Conservation (phyloP, 2,113 vertebrate genomes). For the Pteronura brasiliensis region DNA sequence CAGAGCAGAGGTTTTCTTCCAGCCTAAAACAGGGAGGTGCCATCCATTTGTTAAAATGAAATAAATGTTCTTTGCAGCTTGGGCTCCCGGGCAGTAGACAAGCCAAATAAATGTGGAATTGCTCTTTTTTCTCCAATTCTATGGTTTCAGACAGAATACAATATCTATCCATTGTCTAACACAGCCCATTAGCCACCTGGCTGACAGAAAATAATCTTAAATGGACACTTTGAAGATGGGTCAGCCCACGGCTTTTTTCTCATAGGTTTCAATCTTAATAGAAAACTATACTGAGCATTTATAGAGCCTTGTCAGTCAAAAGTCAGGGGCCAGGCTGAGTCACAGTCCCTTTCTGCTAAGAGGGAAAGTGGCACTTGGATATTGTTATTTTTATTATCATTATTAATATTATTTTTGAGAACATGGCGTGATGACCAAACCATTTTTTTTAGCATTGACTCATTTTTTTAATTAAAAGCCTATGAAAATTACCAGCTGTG, state of each 20-base stretch:
- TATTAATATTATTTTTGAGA: constrained; percentile 51
- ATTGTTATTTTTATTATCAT: constrained; percentile 50
- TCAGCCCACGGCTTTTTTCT: constrained; percentile 72
- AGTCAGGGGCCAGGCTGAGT: constrained; percentile 31
- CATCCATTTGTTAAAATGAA: constrained; percentile 74
- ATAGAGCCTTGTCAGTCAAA: constrained; percentile 70
- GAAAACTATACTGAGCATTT: constrained; percentile 73
- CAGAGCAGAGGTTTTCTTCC: constrained; percentile 63
- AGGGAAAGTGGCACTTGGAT: constrained; percentile 25
- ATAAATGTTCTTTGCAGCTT: constrained; percentile 67
- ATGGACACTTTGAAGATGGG: constrained; percentile 77
- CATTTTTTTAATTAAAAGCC: constrained; percentile 32
- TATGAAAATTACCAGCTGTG: constrained; percentile 44
- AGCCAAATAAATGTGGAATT: constrained; percentile 75
- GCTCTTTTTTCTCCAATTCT: constrained; percentile 72
- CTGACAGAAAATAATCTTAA: constrained; percentile 79
- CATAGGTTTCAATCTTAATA: constrained; percentile 73
- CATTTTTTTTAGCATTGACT: constrained; percentile 36
- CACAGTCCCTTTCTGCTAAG: constrained; percentile 27
- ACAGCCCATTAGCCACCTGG: constrained; percentile 77
- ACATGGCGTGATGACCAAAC: background rate
- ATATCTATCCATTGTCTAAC: constrained; percentile 78
- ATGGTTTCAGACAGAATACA: constrained; percentile 74
- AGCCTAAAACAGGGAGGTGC: constrained; percentile 58
- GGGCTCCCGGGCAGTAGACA: constrained; percentile 68